phyloP scores from a whole-genome alignment of 2,797 vertebrate species.

The Acrossocheilus fasciatus region DNA sequence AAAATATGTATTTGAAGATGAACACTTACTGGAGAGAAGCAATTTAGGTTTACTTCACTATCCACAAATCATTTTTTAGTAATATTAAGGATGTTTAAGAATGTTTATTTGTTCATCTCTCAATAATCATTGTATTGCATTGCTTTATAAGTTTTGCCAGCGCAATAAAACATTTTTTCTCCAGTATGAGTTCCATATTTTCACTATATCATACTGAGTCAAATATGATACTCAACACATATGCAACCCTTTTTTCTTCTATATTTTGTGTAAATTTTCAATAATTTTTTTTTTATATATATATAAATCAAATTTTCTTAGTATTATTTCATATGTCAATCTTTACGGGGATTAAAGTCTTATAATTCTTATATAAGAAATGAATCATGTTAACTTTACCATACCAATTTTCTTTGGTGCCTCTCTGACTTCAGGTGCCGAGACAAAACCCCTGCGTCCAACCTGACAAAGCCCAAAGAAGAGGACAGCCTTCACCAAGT shows the following conservation, averaged over 20 bases:
- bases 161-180: not conserved
- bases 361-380: not conserved
- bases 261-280: not conserved
- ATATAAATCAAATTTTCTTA: not conserved
- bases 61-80: not conserved
- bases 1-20: not conserved
- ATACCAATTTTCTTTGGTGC: slow-evolving; percentile 80
- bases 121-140: not conserved
- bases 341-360: no score
- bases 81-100: not conserved
- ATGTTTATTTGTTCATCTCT: no score
- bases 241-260: not conserved
- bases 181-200: not conserved
- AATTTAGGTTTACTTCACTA: not conserved
- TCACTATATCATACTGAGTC: no score
- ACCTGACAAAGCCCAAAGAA: slow-evolving; percentile 74
- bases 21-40: not conserved
- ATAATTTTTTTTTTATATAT: not conserved
- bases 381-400: not conserved
- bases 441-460: slow-evolving; percentile 70
- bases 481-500: slow-evolving; percentile 69
- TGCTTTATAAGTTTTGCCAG: not conserved
- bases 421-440: slow-evolving; percentile 65
- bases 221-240: not conserved
- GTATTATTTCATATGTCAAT: not conserved